These are phyloP conservation scores for Gambelia wislizenii DNA, from an alignment of 2,797 vertebrate genomes.

Conservation along the genomic window DNA sequence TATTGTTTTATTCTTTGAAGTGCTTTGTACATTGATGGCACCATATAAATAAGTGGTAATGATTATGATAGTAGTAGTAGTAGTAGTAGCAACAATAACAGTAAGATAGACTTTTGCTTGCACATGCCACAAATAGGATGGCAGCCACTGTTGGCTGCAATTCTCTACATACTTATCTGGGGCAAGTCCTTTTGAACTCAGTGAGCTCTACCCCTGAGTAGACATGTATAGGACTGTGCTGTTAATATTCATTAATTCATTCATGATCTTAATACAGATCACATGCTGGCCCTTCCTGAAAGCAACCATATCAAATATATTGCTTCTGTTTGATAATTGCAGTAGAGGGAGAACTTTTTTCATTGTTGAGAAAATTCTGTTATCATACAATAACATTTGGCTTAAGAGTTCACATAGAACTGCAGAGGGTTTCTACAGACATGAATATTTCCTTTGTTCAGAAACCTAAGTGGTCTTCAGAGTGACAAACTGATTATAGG, in stretches of 20 bases:
- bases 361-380: slow-evolving; percentile 8
- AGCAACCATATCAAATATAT: slow-evolving; percentile 57
- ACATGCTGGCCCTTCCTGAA: slow-evolving; percentile 49
- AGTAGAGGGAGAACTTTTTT: neutral
- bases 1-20: no score
- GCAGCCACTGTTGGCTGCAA: no score
- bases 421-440: slow-evolving; percentile 55
- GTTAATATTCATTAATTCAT: neutral
- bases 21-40: no score
- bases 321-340: slow-evolving; percentile 60
- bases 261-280: slow-evolving; percentile 25
- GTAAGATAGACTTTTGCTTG: no score
- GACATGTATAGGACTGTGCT: neutral
- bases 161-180: no score
- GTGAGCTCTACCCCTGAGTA: neutral
- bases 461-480: slow-evolving; percentile 58
- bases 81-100: no score
- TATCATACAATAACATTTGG: slow-evolving; percentile 67
- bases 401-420: slow-evolving; percentile 53
- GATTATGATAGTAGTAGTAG: no score
- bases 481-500: slow-evolving; percentile 68
- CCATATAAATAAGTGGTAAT: no score
- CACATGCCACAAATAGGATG: no score
- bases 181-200: neutral
- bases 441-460: slow-evolving; percentile 72